A percentile compares a stretch with the other conserved stretches of the same genome.
Conservation (phyloP, 2,888 invertebrate species). For the Nephrotoma appendiculata region DNA sequence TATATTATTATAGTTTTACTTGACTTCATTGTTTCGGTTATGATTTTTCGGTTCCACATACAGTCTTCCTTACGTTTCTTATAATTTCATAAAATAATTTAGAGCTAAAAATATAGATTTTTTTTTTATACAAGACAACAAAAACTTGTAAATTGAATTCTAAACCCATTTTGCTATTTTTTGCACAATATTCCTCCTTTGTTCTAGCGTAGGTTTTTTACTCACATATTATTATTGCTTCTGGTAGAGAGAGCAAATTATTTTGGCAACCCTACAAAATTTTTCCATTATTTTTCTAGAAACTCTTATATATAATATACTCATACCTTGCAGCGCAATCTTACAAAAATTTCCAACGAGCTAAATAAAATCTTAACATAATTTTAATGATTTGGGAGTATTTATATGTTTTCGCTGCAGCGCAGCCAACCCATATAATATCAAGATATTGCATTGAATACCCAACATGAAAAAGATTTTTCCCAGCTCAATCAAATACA, state of each 20-base stretch:
- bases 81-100: background rate
- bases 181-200: background rate
- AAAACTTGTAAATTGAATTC: background rate
- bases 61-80: background rate
- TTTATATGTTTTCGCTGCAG: background rate
- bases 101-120: background rate
- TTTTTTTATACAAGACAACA: background rate
- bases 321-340: background rate
- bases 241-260: background rate
- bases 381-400: background rate
- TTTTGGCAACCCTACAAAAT: background rate
- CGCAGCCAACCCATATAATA: background rate
- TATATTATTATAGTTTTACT: background rate
- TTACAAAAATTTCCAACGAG: background rate
- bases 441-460: background rate
- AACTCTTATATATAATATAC: background rate
- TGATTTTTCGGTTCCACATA: background rate
- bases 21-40: background rate
- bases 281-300: background rate
- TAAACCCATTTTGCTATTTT: background rate
- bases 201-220: background rate
- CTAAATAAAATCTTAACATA: background rate
- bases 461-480: background rate
- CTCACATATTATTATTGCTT: background rate
- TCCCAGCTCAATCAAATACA: background rate